phyloP scores from a whole-genome alignment of 2,797 vertebrate genomes.

The Sebastes hubbsi region DNA sequence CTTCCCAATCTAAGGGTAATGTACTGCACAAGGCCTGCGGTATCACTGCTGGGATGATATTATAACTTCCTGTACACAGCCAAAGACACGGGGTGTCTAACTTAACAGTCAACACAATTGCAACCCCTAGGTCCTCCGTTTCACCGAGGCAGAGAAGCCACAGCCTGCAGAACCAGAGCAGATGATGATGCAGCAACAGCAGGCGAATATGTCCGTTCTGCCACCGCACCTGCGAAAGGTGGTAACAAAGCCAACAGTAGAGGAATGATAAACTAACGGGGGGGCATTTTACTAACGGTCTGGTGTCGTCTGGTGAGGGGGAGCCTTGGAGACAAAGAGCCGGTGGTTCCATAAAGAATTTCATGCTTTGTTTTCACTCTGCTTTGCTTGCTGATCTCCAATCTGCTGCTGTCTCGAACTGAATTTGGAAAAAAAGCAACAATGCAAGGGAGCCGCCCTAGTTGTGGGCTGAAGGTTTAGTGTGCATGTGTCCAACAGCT shows the following conservation, averaged over 20 bases:
- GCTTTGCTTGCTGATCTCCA: slow-evolving; percentile 2
- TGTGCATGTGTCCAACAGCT: slow-evolving; percentile 1
- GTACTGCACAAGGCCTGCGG: background rate
- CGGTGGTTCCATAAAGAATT: background rate
- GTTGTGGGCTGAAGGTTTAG: background rate
- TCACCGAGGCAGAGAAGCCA: slow-evolving; percentile 31
- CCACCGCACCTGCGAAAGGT: slow-evolving; percentile 8
- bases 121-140: slow-evolving; percentile 64
- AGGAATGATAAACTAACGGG: slow-evolving; percentile 2
- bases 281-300: slow-evolving; percentile 35
- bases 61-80: background rate
- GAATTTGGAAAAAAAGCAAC: background rate
- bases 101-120: background rate
- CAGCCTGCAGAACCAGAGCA: background rate
- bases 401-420: background rate
- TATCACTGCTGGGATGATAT: background rate
- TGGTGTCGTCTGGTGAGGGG: slow-evolving; percentile 31
- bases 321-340: background rate
- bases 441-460: background rate
- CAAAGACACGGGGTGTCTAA: background rate
- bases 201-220: slow-evolving; percentile 6
- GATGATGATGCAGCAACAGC: slow-evolving; percentile 35
- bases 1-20: background rate
- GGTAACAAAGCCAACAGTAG: slow-evolving; percentile 22
- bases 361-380: background rate